Percentiles rank a stretch among this genome's conserved stretches.
Conservation (phyloP, 2,113 vertebrate species). For the Centropus unirufus region DNA sequence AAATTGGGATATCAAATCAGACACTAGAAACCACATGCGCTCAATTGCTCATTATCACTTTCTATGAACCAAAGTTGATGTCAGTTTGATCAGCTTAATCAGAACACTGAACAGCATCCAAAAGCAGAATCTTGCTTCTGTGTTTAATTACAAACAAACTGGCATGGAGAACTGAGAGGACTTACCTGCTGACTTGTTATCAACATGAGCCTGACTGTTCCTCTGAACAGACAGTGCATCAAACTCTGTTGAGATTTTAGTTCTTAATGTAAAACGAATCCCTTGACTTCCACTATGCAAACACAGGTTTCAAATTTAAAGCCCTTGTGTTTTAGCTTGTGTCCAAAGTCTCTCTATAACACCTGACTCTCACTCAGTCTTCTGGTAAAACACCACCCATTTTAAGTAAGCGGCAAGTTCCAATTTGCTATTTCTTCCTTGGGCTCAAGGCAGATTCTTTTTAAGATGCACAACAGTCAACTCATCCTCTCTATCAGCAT, state of each 20-base stretch:
- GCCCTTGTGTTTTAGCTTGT: neutral
- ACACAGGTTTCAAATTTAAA: neutral
- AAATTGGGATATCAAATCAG: neutral
- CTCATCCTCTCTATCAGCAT: neutral
- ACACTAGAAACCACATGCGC: neutral
- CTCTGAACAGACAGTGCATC: neutral
- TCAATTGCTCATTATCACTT: neutral
- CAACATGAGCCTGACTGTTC: neutral
- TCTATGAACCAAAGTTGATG: neutral
- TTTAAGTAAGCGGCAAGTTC: neutral
- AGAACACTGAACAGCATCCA: constrained; percentile 27
- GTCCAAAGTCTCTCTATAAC: neutral
- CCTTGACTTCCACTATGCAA: neutral
- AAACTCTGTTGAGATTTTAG: neutral
- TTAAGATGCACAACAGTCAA: neutral
- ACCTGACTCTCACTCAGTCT: neutral
- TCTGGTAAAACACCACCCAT: neutral
- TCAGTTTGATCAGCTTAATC: constrained; percentile 9
- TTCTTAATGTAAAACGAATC: neutral
- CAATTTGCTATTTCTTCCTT: neutral
- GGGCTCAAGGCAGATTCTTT: neutral
- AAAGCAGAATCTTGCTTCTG: neutral
- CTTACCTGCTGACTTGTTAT: neutral
- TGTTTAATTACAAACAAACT: constrained; percentile 16
- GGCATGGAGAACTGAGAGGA: neutral